These are phyloP conservation scores for Chaunax sp. DNA, from an alignment of 2,797 vertebrate genomes.

Conservation along the genomic window DNA sequence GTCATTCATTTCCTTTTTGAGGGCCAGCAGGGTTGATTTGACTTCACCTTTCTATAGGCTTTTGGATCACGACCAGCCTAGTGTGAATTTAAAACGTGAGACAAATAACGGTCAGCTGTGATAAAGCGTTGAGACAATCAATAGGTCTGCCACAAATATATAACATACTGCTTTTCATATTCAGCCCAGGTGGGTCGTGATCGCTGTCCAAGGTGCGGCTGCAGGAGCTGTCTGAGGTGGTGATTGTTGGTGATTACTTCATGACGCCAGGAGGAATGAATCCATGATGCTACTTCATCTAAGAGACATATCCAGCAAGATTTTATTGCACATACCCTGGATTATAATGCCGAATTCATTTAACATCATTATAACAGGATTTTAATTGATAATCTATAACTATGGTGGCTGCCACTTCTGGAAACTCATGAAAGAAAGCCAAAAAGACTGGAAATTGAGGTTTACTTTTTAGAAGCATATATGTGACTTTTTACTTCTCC, in stretches of 20 bases:
- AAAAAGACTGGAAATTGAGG: not conserved
- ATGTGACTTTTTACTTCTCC: too few species aligned
- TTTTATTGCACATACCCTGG: not conserved
- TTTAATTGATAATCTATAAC: not conserved
- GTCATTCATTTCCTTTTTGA: not conserved
- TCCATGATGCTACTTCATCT: not conserved
- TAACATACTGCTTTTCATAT: not conserved
- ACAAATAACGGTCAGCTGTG: not conserved
- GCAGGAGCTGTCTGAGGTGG: slow-evolving; percentile 2
- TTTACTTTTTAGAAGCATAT: not conserved
- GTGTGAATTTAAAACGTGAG: not conserved
- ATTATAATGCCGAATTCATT: not conserved
- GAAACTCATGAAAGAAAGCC: not conserved
- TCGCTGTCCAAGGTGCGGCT: slow-evolving; percentile 58
- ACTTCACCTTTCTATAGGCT: not conserved
- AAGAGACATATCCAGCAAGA: not conserved
- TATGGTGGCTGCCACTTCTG: not conserved
- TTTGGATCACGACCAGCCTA: not conserved
- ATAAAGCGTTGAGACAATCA: not conserved
- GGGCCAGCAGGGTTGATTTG: not conserved
- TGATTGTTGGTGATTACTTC: not conserved
- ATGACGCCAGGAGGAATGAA: not conserved
- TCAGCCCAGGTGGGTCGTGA: slow-evolving; percentile 20
- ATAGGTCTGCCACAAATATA: not conserved
- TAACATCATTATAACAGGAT: not conserved